phyloP scores from a whole-genome alignment of 53 echinoderm and acorn worm species.

The Hippasteria phrygiana region DNA sequence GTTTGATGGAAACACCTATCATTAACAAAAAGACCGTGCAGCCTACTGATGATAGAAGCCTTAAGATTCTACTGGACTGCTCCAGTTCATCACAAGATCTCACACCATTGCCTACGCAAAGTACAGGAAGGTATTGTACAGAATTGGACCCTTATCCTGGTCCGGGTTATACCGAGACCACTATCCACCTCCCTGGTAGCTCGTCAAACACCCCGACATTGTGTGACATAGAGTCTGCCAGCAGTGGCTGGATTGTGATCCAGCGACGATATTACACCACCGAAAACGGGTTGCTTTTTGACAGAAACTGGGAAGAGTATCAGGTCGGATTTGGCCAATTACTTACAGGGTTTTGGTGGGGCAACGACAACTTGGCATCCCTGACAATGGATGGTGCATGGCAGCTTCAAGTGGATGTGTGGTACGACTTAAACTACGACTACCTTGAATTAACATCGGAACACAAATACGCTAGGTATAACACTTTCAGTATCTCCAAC shows the following conservation, averaged over 20 bases:
- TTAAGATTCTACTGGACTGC: neutral
- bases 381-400: neutral
- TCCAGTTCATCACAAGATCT: too few species aligned
- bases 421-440: neutral
- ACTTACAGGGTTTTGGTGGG: neutral
- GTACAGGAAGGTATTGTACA: neutral
- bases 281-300: neutral
- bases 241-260: conserved; percentile 2
- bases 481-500: neutral
- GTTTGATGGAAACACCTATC: neutral
- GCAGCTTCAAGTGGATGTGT: neutral
- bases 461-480: neutral
- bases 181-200: neutral
- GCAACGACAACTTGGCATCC: neutral
- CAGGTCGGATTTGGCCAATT: neutral
- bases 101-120: neutral
- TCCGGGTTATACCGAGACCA: neutral
- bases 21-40: neutral
- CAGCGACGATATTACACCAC: neutral
- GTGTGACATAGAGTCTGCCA: neutral
- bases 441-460: neutral
- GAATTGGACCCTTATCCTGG: neutral
- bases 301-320: neutral
- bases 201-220: neutral
- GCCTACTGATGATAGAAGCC: neutral